phyloP scores from a whole-genome alignment of 2,113 vertebrate species.

The Gallinago jamesoni region DNA sequence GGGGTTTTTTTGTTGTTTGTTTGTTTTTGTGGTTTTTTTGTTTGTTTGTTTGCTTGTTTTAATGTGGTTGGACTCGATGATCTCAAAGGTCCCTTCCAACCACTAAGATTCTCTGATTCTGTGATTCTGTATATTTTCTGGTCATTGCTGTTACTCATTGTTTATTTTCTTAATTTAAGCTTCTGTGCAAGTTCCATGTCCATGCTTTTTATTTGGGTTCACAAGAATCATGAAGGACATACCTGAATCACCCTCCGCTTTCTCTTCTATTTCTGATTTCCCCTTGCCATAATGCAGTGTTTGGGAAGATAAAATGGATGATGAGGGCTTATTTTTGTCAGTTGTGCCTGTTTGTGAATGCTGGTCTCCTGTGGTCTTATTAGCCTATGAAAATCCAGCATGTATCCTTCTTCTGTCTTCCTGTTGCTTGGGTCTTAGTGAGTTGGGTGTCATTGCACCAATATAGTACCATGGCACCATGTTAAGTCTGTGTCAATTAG shows the following conservation, averaged over 20 bases:
- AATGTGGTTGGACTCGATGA: too few species aligned
- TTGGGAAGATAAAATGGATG: neutral
- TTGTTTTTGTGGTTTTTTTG: too few species aligned
- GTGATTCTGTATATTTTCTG: neutral
- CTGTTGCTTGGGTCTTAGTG: neutral
- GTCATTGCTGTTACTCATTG: neutral
- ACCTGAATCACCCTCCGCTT: neutral
- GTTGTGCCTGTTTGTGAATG: neutral
- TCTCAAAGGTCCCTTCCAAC: too few species aligned
- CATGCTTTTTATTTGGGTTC: neutral
- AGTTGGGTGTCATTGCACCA: neutral
- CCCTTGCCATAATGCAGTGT: neutral
- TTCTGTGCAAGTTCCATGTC: neutral
- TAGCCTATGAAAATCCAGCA: neutral
- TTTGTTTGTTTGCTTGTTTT: too few species aligned
- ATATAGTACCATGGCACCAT: neutral
- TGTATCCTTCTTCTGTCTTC: neutral
- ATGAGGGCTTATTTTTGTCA: neutral
- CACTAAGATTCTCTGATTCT: too few species aligned
- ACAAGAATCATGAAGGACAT: fast-evolving
- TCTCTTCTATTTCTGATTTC: neutral
- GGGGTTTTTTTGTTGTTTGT: too few species aligned
- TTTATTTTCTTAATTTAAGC: neutral
- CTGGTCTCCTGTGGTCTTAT: neutral
- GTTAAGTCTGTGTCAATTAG: neutral